A percentile compares a stretch with the other conserved stretches of the same genome.
phyloP scores from a whole-genome alignment of 2,797 vertebrate species.

The Halcyon chelicuti region DNA sequence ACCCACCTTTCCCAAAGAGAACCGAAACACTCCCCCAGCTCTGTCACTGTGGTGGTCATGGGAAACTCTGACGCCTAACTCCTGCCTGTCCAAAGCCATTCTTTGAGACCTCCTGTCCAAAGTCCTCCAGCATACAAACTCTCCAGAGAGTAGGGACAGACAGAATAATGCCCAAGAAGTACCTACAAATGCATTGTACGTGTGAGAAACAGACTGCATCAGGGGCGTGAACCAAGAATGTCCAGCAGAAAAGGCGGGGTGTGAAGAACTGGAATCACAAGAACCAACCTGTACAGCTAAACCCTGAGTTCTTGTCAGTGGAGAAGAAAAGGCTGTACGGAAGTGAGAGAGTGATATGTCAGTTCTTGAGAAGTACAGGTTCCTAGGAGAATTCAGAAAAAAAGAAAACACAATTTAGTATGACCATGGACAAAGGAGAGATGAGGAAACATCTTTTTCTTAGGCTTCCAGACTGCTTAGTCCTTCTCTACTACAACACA shows the following conservation, averaged over 20 bases:
- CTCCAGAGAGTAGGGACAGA: background rate
- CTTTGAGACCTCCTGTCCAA: background rate
- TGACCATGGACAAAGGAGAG: background rate
- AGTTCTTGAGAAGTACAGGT: background rate
- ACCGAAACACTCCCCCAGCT: background rate
- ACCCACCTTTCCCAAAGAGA: background rate
- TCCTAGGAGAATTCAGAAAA: background rate
- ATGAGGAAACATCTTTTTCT: background rate
- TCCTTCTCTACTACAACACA: background rate
- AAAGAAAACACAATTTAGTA: background rate
- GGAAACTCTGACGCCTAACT: background rate
- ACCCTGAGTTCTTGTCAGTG: background rate
- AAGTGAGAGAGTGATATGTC: background rate
- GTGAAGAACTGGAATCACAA: background rate
- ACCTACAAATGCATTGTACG: fast-evolving
- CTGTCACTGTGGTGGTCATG: background rate
- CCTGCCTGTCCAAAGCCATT: background rate
- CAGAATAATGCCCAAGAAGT: background rate
- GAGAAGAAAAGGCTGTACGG: background rate
- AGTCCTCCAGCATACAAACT: background rate
- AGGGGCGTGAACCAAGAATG: background rate
- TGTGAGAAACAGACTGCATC: background rate
- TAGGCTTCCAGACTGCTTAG: background rate
- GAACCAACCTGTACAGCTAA: background rate
- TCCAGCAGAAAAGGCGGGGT: background rate